These are phyloP conservation scores for Pogoniulus pusillus DNA, from an alignment of 2,797 vertebrate species.

Conservation along the genomic window DNA sequence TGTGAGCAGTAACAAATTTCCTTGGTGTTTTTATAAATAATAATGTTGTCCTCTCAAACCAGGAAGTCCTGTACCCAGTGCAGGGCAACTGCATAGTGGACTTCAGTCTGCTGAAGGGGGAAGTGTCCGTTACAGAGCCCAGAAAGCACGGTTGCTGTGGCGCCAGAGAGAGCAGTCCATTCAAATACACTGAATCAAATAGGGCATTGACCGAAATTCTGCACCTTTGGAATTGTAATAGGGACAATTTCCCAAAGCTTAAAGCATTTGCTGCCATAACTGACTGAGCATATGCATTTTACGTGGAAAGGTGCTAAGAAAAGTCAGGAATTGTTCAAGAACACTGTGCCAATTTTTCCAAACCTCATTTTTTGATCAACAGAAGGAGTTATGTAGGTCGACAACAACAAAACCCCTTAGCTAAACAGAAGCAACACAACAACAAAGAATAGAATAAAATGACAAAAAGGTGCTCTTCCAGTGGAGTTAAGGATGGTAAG, in stretches of 20 bases:
- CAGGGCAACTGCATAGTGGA: conserved; percentile 11
- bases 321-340: conserved; percentile 16
- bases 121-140: not conserved
- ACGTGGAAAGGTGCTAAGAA: not conserved
- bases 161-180: not conserved
- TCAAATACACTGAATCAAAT: not conserved
- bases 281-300: not conserved
- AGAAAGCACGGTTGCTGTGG: not conserved
- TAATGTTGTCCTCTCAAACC: conserved; percentile 27
- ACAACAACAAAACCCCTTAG: not conserved
- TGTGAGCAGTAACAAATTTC: not conserved
- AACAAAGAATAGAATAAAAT: not conserved
- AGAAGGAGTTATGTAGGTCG: not conserved
- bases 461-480: not conserved
- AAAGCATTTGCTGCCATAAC: not conserved
- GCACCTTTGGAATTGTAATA: not conserved
- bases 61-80: not conserved
- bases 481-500: not conserved
- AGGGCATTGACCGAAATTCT: not conserved
- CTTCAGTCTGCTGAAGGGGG: not conserved
- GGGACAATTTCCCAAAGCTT: not conserved
- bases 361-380: not conserved
- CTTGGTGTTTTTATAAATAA: conserved; percentile 34
- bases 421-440: not conserved
- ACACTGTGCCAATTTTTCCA: not conserved